Conservation (phyloP, 2,797 vertebrate genomes). For the Helarctos malayanus region DNA sequence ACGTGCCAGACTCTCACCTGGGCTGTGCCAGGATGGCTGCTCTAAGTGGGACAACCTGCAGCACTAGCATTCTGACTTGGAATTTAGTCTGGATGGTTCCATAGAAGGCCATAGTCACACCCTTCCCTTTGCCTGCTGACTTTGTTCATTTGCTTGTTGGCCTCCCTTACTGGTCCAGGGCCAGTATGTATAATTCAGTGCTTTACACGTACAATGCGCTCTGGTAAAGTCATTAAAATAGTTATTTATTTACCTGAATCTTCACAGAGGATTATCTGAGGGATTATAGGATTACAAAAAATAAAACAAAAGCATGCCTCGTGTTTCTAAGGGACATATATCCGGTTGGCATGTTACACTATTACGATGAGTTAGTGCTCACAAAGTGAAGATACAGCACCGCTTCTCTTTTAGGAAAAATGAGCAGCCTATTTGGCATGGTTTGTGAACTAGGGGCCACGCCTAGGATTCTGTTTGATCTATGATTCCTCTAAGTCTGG, state of each 20-base stretch:
- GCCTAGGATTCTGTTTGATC: neutral
- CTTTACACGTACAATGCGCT: neutral
- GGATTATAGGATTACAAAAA: conserved; percentile 14
- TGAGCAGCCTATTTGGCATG: neutral
- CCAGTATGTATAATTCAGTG: neutral
- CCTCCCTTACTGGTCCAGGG: neutral
- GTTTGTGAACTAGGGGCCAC: neutral
- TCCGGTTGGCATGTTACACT: neutral
- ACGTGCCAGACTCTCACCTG: neutral
- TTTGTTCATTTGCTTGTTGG: neutral
- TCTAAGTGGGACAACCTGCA: neutral
- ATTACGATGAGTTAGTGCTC: neutral
- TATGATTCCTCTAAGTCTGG: neutral
- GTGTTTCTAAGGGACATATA: neutral
- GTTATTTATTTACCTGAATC: neutral
- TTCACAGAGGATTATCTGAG: conserved; percentile 26
- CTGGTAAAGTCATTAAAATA: neutral
- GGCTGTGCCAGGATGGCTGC: neutral
- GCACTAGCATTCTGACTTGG: neutral
- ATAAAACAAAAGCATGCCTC: neutral
- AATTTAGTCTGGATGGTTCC: neutral
- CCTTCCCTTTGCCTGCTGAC: neutral
- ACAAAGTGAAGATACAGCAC: neutral
- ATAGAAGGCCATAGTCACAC: neutral
- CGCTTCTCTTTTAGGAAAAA: neutral